Conservation (phyloP, 2,797 vertebrate genomes). For the Lycodopsis pacificus region DNA sequence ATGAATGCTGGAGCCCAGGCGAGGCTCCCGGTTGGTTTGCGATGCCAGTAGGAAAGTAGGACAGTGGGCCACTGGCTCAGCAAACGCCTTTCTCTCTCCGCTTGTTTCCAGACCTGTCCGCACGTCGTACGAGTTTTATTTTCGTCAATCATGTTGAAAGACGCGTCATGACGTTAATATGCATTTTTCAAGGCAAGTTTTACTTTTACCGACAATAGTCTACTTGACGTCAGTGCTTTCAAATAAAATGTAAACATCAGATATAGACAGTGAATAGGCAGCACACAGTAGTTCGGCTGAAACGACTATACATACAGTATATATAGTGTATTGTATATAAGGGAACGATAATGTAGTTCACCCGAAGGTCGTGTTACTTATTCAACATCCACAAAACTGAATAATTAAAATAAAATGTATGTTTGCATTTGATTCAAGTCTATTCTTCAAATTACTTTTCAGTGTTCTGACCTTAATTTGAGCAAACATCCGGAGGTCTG, state of each 20-base stretch:
- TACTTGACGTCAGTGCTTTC: neutral
- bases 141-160: neutral
- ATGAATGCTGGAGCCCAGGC: conserved; percentile 47
- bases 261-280: neutral
- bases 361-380: neutral
- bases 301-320: neutral
- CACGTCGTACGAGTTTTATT: neutral
- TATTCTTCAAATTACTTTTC: neutral
- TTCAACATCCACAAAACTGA: neutral
- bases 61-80: conserved; percentile 75
- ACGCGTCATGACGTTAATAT: neutral
- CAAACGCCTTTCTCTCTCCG: conserved; percentile 20
- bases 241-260: neutral
- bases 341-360: neutral
- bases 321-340: too few relatives aligned
- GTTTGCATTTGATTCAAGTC: neutral
- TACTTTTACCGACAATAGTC: neutral
- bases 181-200: neutral
- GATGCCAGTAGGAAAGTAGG: conserved; percentile 74
- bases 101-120: conserved; percentile 32
- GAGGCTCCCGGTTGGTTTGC: conserved; percentile 54
- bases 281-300: neutral
- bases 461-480: conserved; percentile 7
- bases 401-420: neutral
- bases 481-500: conserved; percentile 14